phyloP scores from a whole-genome alignment of 1,140 invertebrate genomes.

The Cherax destructor region DNA sequence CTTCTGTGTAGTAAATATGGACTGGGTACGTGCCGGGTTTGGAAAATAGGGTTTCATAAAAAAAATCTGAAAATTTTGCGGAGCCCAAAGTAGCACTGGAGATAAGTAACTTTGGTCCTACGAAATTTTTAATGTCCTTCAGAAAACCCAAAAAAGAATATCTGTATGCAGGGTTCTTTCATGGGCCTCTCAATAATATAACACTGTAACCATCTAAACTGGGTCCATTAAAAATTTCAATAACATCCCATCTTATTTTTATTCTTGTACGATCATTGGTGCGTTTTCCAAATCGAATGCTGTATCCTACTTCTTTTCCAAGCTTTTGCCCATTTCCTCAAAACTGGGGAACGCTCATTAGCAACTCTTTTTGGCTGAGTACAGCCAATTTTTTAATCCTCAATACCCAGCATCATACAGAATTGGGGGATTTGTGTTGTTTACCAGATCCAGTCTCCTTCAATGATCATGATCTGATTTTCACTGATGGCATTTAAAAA shows the following conservation, averaged over 20 bases:
- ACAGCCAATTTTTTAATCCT: slow-evolving; percentile 87
- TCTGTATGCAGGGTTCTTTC: slow-evolving; percentile 98
- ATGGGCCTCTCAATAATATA: slow-evolving; percentile 99
- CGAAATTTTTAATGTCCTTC: slow-evolving; percentile 97
- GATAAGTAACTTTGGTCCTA: slow-evolving; percentile 95
- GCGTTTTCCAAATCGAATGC: slow-evolving; percentile 88
- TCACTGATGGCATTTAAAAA: slow-evolving; percentile 76
- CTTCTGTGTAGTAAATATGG: slow-evolving; percentile 99
- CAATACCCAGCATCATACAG: slow-evolving; percentile 90
- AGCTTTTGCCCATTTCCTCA: slow-evolving; percentile 83
- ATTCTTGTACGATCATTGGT: slow-evolving; percentile 86
- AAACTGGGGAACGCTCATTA: slow-evolving; percentile 85
- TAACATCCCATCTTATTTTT: slow-evolving; percentile 99
- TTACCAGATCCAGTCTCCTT: slow-evolving; percentile 96
- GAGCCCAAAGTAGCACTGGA: slow-evolving; percentile 99
- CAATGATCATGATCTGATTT: slow-evolving; percentile 89
- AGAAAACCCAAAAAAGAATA: slow-evolving; percentile 98
- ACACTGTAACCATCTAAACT: slow-evolving; percentile 95
- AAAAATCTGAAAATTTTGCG: slow-evolving; percentile 98
- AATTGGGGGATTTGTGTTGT: slow-evolving; percentile 98
- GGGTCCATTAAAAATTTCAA: slow-evolving; percentile 98
- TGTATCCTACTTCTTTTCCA: slow-evolving; percentile 84
- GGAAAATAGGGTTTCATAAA: slow-evolving; percentile 99
- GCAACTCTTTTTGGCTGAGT: slow-evolving; percentile 87
- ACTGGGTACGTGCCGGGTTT: slow-evolving; percentile 93